Conservation (phyloP, 2,888 invertebrate genomes). For the Eupithecia subfuscata region DNA sequence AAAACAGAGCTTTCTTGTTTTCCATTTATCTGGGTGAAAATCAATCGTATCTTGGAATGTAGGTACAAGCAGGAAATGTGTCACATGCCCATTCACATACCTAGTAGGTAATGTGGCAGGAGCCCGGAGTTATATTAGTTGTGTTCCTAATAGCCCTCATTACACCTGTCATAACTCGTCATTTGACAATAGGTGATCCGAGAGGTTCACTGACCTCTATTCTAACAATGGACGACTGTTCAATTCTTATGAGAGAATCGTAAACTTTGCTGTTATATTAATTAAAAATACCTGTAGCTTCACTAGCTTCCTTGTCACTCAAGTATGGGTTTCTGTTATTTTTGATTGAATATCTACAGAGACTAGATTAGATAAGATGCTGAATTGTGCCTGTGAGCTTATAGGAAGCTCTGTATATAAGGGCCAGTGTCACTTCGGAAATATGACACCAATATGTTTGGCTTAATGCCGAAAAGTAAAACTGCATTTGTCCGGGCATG, state of each 20-base stretch:
- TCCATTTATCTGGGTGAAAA: background rate
- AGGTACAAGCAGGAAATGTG: no score
- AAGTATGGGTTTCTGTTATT: background rate
- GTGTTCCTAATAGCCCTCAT: constrained; percentile 52
- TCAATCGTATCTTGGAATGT: no score
- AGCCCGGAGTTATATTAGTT: background rate
- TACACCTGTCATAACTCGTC: constrained; percentile 42
- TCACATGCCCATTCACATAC: no score
- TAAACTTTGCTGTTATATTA: constrained; percentile 17
- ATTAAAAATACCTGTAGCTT: constrained; percentile 4
- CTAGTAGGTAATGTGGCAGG: background rate
- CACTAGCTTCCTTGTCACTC: background rate
- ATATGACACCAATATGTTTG: background rate
- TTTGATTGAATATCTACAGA: background rate
- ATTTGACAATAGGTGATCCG: constrained; percentile 53
- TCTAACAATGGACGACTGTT: constrained; percentile 47
- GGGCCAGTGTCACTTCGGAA: background rate
- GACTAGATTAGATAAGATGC: background rate
- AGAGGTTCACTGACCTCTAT: constrained; percentile 58
- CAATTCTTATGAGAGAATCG: constrained; percentile 40
- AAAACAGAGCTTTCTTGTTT: background rate
- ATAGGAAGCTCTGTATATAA: background rate
- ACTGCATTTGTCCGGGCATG: background rate
- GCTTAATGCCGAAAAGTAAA: background rate
- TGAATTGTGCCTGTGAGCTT: background rate